Evolutionary conservation across 2,888 invertebrate genomes (phyloP).

Genomic region (Tiliacea citrago): DNA sequence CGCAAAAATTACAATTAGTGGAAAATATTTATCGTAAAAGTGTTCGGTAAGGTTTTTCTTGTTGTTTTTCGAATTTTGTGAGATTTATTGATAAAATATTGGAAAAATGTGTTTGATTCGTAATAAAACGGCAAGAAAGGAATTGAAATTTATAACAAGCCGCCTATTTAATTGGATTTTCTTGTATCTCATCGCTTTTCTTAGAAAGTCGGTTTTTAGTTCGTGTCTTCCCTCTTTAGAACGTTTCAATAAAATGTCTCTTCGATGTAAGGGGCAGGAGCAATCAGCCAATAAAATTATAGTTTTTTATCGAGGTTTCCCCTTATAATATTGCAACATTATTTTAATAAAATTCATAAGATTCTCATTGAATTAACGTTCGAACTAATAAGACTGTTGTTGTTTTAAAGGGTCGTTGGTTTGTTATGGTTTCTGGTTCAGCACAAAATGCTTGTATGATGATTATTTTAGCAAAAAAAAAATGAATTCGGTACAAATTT

Average conservation of each 20-base stretch:
- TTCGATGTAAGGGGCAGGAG: neutral
- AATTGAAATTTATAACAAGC: conserved; percentile 38
- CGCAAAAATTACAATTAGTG: conserved; percentile 10
- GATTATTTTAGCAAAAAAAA: neutral
- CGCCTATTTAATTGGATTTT: conserved; percentile 35
- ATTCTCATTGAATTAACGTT: neutral
- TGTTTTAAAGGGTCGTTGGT: neutral
- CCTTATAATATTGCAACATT: neutral
- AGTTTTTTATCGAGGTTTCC: conserved; percentile 2
- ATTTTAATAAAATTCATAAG: neutral
- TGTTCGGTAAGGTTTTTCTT: neutral
- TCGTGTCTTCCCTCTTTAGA: conserved; percentile 8
- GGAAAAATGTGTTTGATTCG: conserved; percentile 45
- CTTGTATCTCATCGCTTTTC: conserved; percentile 19
- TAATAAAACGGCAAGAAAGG: conserved; percentile 35
- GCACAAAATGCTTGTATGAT: neutral
- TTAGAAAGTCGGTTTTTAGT: conserved; percentile 14
- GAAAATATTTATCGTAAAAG: conserved; percentile 9
- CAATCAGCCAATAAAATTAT: neutral
- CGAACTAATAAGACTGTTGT: neutral
- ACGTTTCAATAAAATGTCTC: conserved; percentile 1
- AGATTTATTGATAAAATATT: neutral
- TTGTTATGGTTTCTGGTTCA: neutral
- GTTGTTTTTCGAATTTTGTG: neutral
- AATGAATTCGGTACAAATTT: neutral